These are phyloP conservation scores for Varecia variegata DNA, from an alignment of 2,797 vertebrate species.

Conservation along the genomic window DNA sequence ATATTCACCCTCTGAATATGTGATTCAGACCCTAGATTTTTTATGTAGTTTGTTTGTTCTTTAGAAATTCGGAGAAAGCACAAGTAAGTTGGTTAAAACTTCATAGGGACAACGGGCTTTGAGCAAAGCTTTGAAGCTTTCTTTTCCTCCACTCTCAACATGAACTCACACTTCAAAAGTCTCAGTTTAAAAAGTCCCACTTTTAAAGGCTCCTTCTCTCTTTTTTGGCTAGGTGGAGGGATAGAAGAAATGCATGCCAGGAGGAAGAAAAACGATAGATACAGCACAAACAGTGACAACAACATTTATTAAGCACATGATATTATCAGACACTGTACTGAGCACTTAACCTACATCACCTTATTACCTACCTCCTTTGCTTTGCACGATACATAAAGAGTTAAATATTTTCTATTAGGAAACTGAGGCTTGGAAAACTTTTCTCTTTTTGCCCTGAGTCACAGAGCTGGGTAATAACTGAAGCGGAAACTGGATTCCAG, in stretches of 20 bases:
- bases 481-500: neutral
- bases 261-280: neutral
- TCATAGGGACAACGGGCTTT: neutral
- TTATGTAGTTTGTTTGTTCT: neutral
- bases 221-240: neutral
- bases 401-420: neutral
- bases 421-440: neutral
- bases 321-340: neutral
- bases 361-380: neutral
- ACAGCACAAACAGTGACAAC: neutral
- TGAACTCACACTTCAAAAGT: neutral
- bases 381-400: neutral
- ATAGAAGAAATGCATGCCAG: neutral
- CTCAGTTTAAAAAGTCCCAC: neutral
- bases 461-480: neutral
- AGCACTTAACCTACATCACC: neutral
- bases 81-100: neutral
- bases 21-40: neutral
- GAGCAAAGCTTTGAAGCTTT: neutral
- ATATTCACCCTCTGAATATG: neutral
- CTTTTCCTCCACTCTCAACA: neutral
- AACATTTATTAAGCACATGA: neutral
- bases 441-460: neutral
- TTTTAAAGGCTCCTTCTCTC: neutral
- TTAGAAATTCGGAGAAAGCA: slow-evolving; percentile 15